Base-by-base conservation (phyloP, 2,797 vertebrate genomes). In the Pipistrellus pipistrellus region DNA sequence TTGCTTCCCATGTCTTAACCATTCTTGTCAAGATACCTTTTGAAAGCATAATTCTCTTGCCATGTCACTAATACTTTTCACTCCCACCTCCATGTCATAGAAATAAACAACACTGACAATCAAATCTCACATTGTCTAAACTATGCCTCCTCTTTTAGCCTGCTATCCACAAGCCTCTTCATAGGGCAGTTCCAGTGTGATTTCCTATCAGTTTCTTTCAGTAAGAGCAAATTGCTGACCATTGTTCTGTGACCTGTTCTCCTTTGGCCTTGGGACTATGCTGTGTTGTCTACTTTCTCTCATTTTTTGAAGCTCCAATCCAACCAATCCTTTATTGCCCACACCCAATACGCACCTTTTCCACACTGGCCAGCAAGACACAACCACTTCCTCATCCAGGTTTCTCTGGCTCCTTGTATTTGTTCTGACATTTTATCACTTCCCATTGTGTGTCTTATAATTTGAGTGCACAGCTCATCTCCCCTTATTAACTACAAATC, bases 1-100 rank as follows among this genome's bases (percentile, higher is more conserved):
- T 92, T 69, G 53, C 38, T 88, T 82, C 55, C n/a, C 25, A 41
- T 18, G 21, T 76, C 76, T 90, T 53, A 90, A 88, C 25, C 17
- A 6, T 11, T 14, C 2, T 38, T 38, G 44, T 89, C 57, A 62
- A 62, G 27, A 62, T 14, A 62, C 5, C 18, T 78, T 76, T 85
- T 44, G 35, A 57, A 85, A 57, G 38, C 48, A 59, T 38, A 62
- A 48, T 82, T 86, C n/a, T 88, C 59, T 48, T 14, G 13, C 8
- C 84, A 55, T 30, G 41, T 85, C 41, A n/a, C n/a, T 55, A 68
- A 23, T 27, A 41, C 15, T 64, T 78, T 15, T 41, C 76, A 66
- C 53, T 71, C 7, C 48, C 23, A 21, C 27, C 1, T 7, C 15
- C 57, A 64, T 2, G 10, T 11, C 18, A 30, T 12, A 78, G 62